Evolutionary conservation across 2,797 vertebrate genomes (phyloP), one percentile per base, ranked within the genome.

Genomic region (Merluccius polli): DNA sequence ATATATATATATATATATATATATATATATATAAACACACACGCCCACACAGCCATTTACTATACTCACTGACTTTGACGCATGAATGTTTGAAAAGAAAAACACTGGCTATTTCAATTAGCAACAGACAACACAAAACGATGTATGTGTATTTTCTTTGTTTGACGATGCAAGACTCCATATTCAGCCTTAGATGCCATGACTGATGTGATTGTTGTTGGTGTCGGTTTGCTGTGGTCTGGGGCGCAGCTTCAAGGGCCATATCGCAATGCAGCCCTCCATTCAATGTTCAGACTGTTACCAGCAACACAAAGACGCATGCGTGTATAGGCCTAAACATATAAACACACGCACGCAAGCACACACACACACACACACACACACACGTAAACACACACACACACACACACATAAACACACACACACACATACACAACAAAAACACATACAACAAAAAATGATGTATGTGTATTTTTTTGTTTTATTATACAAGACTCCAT

Each of bases 271-370:
- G 35, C 71, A 72, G 12, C 33, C 10, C 24, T 24, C 52, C 72
- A 84, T 87, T 85, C 82, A 87, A 77, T 74, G 30, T 44, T 69
- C 68, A 73, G 76, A 8, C 74, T 71, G 78, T 73, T 81, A 77
- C 75, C 38, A 73, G 24, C 35, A 44, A 82, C 82, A 67, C 86
- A 88, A 88, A 84, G 83, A 41, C 63, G 73, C 75, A n/a, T n/a
- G n/a, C n/a, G n/a, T n/a, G n/a, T n/a, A n/a, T n/a, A n/a, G n/a
- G n/a, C n/a, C n/a, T n/a, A n/a, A n/a, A n/a, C n/a, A n/a, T n/a
- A n/a, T n/a, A n/a, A n/a, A n/a, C n/a, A n/a, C n/a, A n/a, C n/a
- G n/a, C n/a, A n/a, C n/a, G n/a, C n/a, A n/a, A n/a, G n/a, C n/a
- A n/a, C n/a, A n/a, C n/a, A n/a, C n/a, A n/a, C n/a, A n/a, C n/a